Evolutionary conservation across 2,888 invertebrate species (phyloP).

Genomic region (Torymus tubicola): DNA sequence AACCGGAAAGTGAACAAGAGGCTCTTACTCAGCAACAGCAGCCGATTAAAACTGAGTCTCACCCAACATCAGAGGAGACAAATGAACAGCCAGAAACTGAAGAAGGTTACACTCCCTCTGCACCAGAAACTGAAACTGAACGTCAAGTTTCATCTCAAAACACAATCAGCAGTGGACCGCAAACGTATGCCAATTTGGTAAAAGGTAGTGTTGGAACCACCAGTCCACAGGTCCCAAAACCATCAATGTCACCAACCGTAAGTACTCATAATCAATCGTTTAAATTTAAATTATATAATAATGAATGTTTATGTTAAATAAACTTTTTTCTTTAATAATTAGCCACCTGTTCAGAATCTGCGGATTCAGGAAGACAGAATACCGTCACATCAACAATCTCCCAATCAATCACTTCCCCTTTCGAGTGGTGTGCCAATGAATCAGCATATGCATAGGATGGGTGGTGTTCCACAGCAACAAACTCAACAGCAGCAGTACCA

Average conservation of each 20-base stretch:
- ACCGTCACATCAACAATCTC: constrained; percentile 66
- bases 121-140: constrained; percentile 74
- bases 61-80: constrained; percentile 68
- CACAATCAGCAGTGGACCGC: constrained; percentile 80
- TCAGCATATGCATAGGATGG: constrained; percentile 68
- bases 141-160: constrained; percentile 74
- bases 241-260: constrained; percentile 72
- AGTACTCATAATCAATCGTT: too few species aligned
- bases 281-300: too few species aligned
- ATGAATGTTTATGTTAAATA: neutral
- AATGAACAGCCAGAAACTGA: constrained; percentile 68
- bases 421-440: constrained; percentile 64
- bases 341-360: constrained; percentile 74
- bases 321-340: constrained; percentile 51
- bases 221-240: constrained; percentile 73
- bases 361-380: constrained; percentile 73
- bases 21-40: constrained; percentile 49
- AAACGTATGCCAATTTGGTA: constrained; percentile 92
- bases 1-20: constrained; percentile 71
- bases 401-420: constrained; percentile 62
- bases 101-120: constrained; percentile 66
- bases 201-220: constrained; percentile 78
- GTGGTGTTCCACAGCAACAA: constrained; percentile 63
- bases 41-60: constrained; percentile 69
- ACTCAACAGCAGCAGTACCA: constrained; percentile 64